phyloP scores from a whole-genome alignment of 2,888 invertebrate genomes.

The Invenusta paracnida region DNA sequence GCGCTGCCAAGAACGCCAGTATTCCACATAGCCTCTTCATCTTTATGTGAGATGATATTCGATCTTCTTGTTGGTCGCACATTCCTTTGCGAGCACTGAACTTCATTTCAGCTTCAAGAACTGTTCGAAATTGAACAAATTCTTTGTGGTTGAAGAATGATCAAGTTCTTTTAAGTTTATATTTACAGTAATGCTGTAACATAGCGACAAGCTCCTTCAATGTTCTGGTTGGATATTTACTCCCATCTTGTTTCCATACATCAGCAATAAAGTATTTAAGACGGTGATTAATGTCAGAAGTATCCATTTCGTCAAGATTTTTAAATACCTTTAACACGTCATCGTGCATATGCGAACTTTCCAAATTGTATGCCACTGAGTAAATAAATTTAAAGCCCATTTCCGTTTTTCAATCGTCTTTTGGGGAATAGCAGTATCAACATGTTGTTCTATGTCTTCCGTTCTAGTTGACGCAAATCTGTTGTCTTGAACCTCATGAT shows the following conservation, averaged over 20 bases:
- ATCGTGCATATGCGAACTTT: not conserved
- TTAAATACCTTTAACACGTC: slow-evolving; percentile 15
- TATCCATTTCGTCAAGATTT: not conserved
- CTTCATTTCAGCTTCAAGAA: slow-evolving; percentile 11
- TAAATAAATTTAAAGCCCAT: slow-evolving; percentile 2
- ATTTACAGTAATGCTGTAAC: slow-evolving; percentile 9
- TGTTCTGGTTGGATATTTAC: not conserved
- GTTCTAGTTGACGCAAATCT: not conserved
- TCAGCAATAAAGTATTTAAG: slow-evolving; percentile 8
- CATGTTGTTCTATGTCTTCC: not conserved
- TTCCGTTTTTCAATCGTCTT: not conserved
- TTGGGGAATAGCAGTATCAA: not conserved
- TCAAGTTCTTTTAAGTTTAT: slow-evolving; percentile 6
- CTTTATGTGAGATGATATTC: not conserved
- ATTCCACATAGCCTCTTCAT: not conserved
- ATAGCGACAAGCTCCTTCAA: not conserved
- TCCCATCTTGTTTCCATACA: not conserved
- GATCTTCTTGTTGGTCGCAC: not conserved
- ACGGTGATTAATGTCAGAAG: not conserved
- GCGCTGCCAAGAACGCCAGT: not conserved
- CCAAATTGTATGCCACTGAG: not conserved
- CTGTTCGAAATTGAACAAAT: not conserved
- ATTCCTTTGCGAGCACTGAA: not conserved
- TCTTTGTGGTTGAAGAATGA: not conserved
- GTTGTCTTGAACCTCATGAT: not conserved